Conservation (phyloP, 2,888 invertebrate genomes). For the Diabrotica balteata region DNA sequence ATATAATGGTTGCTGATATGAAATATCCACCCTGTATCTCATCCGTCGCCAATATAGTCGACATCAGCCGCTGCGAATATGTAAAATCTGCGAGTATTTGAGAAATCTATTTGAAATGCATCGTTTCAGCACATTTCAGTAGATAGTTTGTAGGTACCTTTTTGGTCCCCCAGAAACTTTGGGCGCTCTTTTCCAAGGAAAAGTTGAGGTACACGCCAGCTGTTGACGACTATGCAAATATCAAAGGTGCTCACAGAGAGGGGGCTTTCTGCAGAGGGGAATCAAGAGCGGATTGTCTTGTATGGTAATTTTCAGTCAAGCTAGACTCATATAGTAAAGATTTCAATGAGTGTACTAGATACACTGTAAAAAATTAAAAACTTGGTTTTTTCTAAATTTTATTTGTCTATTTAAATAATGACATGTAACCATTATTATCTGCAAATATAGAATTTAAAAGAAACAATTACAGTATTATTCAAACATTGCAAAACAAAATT, state of each 20-base stretch:
- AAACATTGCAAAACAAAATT: too few relatives aligned
- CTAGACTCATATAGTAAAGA: not conserved
- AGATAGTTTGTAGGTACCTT: slow-evolving; percentile 60
- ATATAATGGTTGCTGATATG: too few relatives aligned
- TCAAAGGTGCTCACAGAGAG: slow-evolving; percentile 50
- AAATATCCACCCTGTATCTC: not conserved
- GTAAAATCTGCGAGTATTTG: slow-evolving; percentile 46
- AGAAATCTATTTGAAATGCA: slow-evolving; percentile 56
- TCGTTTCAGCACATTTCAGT: slow-evolving; percentile 54
- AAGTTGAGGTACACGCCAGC: slow-evolving; percentile 63
- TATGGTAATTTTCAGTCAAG: slow-evolving; percentile 2
- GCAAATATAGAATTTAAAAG: too few relatives aligned
- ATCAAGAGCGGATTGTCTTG: slow-evolving; percentile 8
- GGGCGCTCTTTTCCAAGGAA: slow-evolving; percentile 52
- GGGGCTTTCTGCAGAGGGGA: slow-evolving; percentile 15
- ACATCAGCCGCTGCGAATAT: slow-evolving; percentile 49
- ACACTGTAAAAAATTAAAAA: slow-evolving; percentile 10
- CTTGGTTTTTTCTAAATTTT: too few relatives aligned
- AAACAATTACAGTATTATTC: too few relatives aligned
- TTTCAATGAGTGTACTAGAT: slow-evolving; percentile 6
- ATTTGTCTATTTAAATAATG: too few relatives aligned
- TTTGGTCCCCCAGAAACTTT: slow-evolving; percentile 56
- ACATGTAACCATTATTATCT: too few relatives aligned
- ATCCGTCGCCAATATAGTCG: slow-evolving; percentile 41
- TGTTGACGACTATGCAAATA: slow-evolving; percentile 65